Evolutionary conservation across 2,888 invertebrate species (phyloP).

Genomic region (Chrysodeixis includens): DNA sequence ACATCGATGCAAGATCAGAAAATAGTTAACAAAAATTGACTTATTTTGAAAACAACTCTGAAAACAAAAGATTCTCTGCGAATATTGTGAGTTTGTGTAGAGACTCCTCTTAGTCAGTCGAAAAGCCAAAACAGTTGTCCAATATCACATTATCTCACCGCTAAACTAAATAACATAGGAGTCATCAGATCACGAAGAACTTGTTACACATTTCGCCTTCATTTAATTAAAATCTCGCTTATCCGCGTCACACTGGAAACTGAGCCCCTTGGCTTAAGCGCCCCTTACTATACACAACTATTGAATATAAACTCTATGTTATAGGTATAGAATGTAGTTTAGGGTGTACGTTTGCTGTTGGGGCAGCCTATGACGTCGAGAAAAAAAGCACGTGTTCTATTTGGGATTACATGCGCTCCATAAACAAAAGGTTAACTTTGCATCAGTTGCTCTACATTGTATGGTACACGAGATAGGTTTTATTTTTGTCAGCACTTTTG

Average conservation of each 20-base stretch:
- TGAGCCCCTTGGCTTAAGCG: constrained; percentile 79
- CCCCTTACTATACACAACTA: constrained; percentile 62
- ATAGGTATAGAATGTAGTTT: constrained; percentile 62
- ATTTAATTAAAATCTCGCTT: constrained; percentile 86
- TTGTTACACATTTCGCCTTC: constrained; percentile 70
- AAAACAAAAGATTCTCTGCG: no score
- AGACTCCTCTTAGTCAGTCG: no score
- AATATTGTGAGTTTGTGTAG: no score
- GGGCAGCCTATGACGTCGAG: constrained; percentile 76
- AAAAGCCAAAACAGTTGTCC: constrained; percentile 2
- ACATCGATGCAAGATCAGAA: no score
- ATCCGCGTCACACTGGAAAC: constrained; percentile 85
- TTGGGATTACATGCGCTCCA: constrained; percentile 86
- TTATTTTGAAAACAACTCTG: no score
- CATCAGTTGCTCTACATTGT: constrained; percentile 63
- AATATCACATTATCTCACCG: constrained; percentile 1
- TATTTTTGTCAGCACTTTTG: neutral
- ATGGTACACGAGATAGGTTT: neutral
- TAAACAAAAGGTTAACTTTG: constrained; percentile 86
- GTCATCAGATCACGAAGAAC: constrained; percentile 56
- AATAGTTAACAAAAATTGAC: no score
- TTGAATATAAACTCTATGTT: constrained; percentile 59
- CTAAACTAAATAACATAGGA: constrained; percentile 30
- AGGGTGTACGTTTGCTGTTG: constrained; percentile 33
- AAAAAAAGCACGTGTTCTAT: constrained; percentile 89